phyloP scores from a whole-genome alignment of 2,888 invertebrate species.

The Nycteola revayana region DNA sequence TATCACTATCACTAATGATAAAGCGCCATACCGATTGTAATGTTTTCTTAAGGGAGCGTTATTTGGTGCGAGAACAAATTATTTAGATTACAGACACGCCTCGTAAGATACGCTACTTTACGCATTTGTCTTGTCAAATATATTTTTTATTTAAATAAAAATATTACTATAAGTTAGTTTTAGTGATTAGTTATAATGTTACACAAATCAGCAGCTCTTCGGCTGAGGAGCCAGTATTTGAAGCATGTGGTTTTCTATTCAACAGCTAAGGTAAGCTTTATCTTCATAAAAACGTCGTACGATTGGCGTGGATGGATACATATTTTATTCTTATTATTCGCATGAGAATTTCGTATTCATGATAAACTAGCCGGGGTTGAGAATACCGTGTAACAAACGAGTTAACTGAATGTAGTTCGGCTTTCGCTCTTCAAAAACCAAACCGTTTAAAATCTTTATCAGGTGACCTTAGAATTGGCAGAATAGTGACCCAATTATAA shows the following conservation, averaged over 20 bases:
- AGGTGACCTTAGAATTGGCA: no score
- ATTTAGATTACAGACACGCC: constrained; percentile 42
- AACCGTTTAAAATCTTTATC: no score
- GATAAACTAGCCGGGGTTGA: no score
- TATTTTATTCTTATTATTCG: no score
- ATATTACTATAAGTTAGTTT: constrained; percentile 18
- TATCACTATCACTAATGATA: constrained; percentile 45
- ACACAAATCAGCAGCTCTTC: constrained; percentile 57
- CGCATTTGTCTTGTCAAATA: constrained; percentile 33
- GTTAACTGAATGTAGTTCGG: no score
- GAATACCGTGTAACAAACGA: no score
- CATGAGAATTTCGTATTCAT: no score
- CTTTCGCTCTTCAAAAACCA: no score
- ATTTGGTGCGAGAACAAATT: constrained; percentile 26
- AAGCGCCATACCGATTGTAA: constrained; percentile 50
- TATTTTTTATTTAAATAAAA: constrained; percentile 36
- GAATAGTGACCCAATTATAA: no score
- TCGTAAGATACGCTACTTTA: constrained; percentile 41
- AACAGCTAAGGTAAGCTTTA: constrained; percentile 51
- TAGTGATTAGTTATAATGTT: constrained; percentile 49
- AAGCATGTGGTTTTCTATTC: constrained; percentile 60
- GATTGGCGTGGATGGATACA: no score
- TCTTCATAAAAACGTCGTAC: no score
- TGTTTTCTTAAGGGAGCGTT: constrained; percentile 50
- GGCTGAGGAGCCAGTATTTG: constrained; percentile 47